Percentiles rank a stretch among this genome's conserved stretches.
Conservation (phyloP, 2,797 vertebrate species). For the Diceros bicornis region DNA sequence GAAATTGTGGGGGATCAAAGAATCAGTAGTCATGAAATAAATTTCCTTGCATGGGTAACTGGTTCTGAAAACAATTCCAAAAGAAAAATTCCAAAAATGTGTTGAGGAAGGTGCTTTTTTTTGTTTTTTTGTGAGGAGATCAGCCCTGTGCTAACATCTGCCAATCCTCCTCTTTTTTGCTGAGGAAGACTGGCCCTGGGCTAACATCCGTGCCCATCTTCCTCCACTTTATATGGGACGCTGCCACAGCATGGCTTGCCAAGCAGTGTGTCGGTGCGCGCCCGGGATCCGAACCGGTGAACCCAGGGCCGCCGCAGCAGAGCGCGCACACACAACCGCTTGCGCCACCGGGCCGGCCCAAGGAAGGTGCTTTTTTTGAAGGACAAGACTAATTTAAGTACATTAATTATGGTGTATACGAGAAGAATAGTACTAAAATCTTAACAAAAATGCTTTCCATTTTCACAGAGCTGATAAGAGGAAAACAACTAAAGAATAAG, state of each 20-base stretch:
- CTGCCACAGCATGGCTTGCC: too few relatives aligned
- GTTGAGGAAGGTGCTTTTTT: not conserved
- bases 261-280: too few relatives aligned
- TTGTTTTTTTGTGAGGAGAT: not conserved
- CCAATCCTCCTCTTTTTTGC: too few relatives aligned
- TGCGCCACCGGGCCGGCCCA: too few relatives aligned
- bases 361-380: not conserved
- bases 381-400: constrained; percentile 26
- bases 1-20: not conserved
- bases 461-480: constrained; percentile 28
- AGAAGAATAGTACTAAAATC: not conserved
- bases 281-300: too few relatives aligned
- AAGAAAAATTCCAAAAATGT: constrained; percentile 25
- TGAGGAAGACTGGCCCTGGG: too few relatives aligned
- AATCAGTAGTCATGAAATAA: constrained; percentile 35
- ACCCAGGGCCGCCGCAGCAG: too few relatives aligned
- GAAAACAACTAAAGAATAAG: not conserved
- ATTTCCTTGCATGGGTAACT: constrained; percentile 17
- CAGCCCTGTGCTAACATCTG: too few relatives aligned
- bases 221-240: too few relatives aligned
- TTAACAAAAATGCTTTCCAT: constrained; percentile 28
- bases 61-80: constrained; percentile 48
- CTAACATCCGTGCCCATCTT: too few relatives aligned
- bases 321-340: too few relatives aligned
- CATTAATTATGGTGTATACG: not conserved